Percentiles rank a stretch among this genome's conserved stretches.
Conservation (phyloP, 2,888 invertebrate species). For the Enchytraeus crypticus region DNA sequence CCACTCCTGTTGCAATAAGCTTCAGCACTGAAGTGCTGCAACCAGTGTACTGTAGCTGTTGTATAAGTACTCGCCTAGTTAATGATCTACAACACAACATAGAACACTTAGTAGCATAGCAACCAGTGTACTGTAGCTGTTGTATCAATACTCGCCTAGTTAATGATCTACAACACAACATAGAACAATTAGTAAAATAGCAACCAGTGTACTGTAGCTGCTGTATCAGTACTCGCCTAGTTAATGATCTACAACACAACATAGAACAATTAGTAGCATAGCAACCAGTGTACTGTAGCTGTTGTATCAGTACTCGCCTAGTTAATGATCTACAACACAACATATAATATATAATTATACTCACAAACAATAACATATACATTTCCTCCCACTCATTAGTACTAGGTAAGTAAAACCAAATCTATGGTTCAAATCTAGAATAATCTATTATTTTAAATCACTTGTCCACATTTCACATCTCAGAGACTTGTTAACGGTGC, state of each 20-base stretch:
- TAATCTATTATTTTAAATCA: too few relatives aligned
- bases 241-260: neutral
- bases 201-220: conserved; percentile 36
- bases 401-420: too few relatives aligned
- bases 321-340: neutral
- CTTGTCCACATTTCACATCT: too few relatives aligned
- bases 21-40: conserved; percentile 47
- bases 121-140: conserved; percentile 36
- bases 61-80: conserved; percentile 41
- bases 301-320: conserved; percentile 11
- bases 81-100: conserved; percentile 16
- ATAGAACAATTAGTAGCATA: neutral
- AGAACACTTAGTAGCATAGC: neutral
- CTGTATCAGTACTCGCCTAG: neutral
- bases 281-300: conserved; percentile 34
- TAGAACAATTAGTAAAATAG: neutral
- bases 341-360: neutral
- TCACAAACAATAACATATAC: too few relatives aligned
- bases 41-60: conserved; percentile 45
- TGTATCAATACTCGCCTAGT: neutral
- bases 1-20: conserved; percentile 47
- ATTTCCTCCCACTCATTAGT: too few relatives aligned
- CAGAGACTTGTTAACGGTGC: too few relatives aligned
- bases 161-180: neutral
- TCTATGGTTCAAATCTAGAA: too few relatives aligned